Base-by-base conservation (phyloP, 2,113 vertebrate species). In the Centropristis striata region DNA sequence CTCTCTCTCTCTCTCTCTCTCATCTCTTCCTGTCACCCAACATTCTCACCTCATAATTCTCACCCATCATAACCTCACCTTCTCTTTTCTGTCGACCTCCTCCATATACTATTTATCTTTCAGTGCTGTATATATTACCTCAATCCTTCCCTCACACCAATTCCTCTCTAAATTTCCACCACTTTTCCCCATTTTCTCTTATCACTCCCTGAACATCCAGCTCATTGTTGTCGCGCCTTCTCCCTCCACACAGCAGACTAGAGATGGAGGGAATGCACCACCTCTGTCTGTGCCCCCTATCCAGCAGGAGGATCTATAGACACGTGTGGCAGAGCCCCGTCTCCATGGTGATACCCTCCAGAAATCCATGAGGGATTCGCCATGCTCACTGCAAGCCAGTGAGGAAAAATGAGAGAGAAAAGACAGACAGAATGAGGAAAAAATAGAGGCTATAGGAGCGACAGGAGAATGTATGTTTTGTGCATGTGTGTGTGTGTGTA, bases 341-440 rank as follows among this genome's bases (percentile, higher is more conserved):
- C 94, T 90, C 95, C 95, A 96, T 96, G 95, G 95, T 95, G 95
- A 96, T 94, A 94, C 91, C 90, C 93, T 90, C 92, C 92, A 94
- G 92, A 94, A 95, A 94, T 93, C 93, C 94, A 93, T 90, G 91
- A 93, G 95, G 94, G 94, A 95, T 95, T 94, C 87, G 80, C 92
- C 92, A 90, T 93, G 88, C 93, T 93, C 86, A 70, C 90, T 90
- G 82, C 81, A 88, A 92, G 93, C 72, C 88, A 92, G 91, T 65
- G 39, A 86, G 89, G 88, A 84, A 70, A 78, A 90, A 88, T 66
- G 58, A 80, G 87, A 67, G 64, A 66, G 55, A 69, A 61, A 32
- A 83, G 83, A 87, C 55, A 75, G 83, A 66, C 77, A 80, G 71
- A 81, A 86, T 16, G 44, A 80, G 81, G 49, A 58, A 21, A 65